Base-by-base conservation (phyloP, 1,140 invertebrate genomes). In the Chironomus striatipennis region DNA sequence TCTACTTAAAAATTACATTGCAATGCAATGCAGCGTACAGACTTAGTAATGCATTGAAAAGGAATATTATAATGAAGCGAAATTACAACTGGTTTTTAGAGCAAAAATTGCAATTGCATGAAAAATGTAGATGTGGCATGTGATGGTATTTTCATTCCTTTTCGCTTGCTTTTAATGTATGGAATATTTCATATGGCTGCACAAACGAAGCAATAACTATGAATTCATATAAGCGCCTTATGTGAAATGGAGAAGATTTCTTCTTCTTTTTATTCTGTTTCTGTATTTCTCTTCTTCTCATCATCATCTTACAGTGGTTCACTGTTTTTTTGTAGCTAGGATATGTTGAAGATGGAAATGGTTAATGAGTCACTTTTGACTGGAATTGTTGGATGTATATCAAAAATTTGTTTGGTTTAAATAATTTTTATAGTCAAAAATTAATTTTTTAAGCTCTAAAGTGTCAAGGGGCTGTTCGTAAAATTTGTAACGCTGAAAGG, bases 31-130 rank as follows among this genome's bases (percentile, higher is more conserved):
- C 24, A 34, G 24, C 24, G 24, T n/a, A 57, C 47, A 57, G 47
- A 57, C 47, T 12, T 12, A 57, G n/a, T 57, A 57, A 57, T 57
- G 47, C 47, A 57, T 57, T 57, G 47, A 57, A n/a, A 57, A n/a
- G n/a, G n/a, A n/a, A 34, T 34, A 34, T 2, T 34, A 34, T 2
- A 2, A 70, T 20, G 6, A 21, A 20, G 20, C 65, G 20, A 17
- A 70, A 70, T 70, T 70, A 70, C 65, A 70, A 70, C 65, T 70
- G 65, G 65, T 70, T 70, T 70, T 70, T 70, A 70, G 65, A 20
- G 65, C 65, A 10, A 70, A n/a, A 70, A 70, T 21, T 70, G 65
- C 65, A 18, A 18, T 70, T 20, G 65, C 65, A 70, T 70, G 65
- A 70, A 18, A 70, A 70, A 70, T 70, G 65, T 70, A 20, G 20